Evolutionary conservation across 2,797 vertebrate genomes (phyloP).

Genomic region (Rhynchotus rufescens): DNA sequence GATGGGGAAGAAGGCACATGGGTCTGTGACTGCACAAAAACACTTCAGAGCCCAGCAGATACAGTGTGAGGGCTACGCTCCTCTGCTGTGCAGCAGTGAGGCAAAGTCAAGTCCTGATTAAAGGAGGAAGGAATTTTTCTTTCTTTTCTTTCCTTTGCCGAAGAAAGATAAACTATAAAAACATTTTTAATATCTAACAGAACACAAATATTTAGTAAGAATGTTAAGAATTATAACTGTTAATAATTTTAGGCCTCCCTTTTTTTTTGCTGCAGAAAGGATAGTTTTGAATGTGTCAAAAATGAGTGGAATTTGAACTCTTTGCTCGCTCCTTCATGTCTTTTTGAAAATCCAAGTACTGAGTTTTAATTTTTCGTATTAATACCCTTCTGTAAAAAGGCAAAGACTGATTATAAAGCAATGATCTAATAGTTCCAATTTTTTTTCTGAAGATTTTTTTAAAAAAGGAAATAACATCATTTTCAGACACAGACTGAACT

Average conservation of each 20-base stretch:
- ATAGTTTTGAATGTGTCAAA: background rate
- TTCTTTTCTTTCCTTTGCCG: too few species aligned
- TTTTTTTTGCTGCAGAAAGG: background rate
- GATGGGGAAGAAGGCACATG: background rate
- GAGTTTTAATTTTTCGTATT: background rate
- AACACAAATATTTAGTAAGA: background rate
- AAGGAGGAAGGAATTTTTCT: background rate
- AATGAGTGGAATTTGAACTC: background rate
- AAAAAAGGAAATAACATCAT: background rate
- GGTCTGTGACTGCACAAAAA: background rate
- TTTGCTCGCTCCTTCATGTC: background rate
- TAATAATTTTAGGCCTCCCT: background rate
- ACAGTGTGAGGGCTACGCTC: background rate
- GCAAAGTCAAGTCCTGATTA: background rate
- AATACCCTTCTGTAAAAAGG: background rate
- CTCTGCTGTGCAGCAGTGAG: rapidly evolving
- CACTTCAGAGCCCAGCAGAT: background rate
- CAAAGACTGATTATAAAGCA: background rate
- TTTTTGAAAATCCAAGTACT: background rate
- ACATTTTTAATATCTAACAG: background rate
- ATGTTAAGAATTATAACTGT: background rate
- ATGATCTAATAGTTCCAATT: background rate
- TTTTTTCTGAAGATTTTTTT: background rate
- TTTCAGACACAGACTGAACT: background rate
- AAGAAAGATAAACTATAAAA: background rate